phyloP scores from a whole-genome alignment of 2,113 vertebrate species.

The Coptodon bakossiorum region DNA sequence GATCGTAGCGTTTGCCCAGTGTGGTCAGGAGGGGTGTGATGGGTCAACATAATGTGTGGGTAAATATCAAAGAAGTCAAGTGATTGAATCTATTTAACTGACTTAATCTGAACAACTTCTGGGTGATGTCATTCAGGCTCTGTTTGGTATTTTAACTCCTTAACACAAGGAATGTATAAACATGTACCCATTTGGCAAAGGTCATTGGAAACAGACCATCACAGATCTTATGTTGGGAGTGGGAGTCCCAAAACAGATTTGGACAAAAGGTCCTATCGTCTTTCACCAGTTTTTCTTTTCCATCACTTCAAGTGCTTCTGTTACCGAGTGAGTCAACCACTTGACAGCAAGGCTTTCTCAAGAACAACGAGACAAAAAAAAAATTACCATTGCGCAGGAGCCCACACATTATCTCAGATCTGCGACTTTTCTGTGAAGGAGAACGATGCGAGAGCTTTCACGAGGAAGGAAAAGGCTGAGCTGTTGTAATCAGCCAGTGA shows the following conservation, averaged over 20 bases:
- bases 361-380: neutral
- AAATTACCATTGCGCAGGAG: neutral
- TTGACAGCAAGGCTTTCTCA: neutral
- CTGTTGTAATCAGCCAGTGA: slow-evolving; percentile 8
- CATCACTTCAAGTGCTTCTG: neutral
- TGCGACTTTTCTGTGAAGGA: neutral
- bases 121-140: slow-evolving; percentile 4
- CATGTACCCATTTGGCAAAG: neutral
- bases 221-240: neutral
- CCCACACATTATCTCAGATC: neutral
- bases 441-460: neutral
- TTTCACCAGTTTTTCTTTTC: neutral
- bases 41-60: neutral
- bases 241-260: slow-evolving; percentile 8
- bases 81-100: neutral
- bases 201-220: neutral
- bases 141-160: neutral
- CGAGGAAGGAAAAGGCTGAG: slow-evolving; percentile 40
- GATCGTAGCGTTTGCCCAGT: neutral
- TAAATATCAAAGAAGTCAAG: neutral
- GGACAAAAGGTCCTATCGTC: slow-evolving; percentile 26
- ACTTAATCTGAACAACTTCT: slow-evolving; percentile 8
- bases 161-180: neutral
- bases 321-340: neutral
- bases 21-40: slow-evolving; percentile 5